Base-by-base conservation (phyloP, 2,888 invertebrate species). In the Drosophila lacicola region DNA sequence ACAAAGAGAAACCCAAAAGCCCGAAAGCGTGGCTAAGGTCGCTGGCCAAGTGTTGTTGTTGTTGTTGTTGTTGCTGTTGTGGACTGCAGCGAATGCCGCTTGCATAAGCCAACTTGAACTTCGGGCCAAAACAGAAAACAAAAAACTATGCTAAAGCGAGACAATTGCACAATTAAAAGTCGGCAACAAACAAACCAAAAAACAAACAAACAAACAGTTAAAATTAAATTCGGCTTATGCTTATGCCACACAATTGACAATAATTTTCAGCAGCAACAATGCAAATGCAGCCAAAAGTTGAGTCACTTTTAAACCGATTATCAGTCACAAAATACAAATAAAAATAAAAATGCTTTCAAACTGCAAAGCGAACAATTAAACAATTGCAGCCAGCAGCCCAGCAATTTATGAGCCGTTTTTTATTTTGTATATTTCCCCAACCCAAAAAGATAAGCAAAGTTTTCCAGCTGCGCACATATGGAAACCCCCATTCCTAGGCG, bases 241-340 rank as follows among this genome's bases (percentile, higher is more conserved):
- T 29, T 29, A 29, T 29, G 49, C 47, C 83, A 44, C 17, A 83
- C 80, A 84, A 89, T 81, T 84, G 84, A 89, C 84, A 85, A 89
- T 84, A 72, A 85, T 88, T 89, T 83, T 60, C 50, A 53, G 57
- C 78, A 41, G 2, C 68, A 57, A 42, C 73, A 61, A 58, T 56
- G 46, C 34, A 60, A 75, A 61, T 56, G 69, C 53, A 67, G 49
- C 49, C 70, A 65, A 80, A 79, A 88, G 89, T 83, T 89, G 89
- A 88, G 88, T 87, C 89, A 89, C 79, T 79, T 88, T 85, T 85
- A 88, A 89, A 74, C 74, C 82, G 86, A 82, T 82, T 82, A 85
- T 73, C 74, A 49, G 70, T 58, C 61, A 64, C 67, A 62, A 5
- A 29, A 33, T 5, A 21, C 25, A 53, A 53, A 14, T 5, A 10